Conservation (phyloP, 2,888 invertebrate species). For the Prostheceraeus crozeri region DNA sequence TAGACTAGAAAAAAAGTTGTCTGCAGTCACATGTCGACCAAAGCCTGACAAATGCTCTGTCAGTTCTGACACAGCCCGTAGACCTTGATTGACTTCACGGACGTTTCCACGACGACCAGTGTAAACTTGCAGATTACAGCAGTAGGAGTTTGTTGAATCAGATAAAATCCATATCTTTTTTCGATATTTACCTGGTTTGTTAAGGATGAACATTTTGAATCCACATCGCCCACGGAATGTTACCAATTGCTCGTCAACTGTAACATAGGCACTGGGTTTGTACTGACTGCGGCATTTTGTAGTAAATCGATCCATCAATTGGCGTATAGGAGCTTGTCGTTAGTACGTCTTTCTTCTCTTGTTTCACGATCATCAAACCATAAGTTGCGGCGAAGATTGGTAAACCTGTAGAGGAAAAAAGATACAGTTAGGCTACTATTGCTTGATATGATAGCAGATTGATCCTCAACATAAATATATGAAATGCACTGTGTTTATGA, state of each 20-base stretch:
- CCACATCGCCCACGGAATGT: not conserved
- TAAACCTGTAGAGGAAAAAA: not conserved
- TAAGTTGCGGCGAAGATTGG: slow-evolving; percentile 15
- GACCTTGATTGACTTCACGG: slow-evolving; percentile 10
- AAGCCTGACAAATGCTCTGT: slow-evolving; percentile 18
- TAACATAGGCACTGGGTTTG: slow-evolving; percentile 1
- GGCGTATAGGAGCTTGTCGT: slow-evolving; percentile 25
- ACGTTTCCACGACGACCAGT: slow-evolving; percentile 21
- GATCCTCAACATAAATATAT: no score
- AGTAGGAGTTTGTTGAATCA: not conserved
- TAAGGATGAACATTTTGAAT: slow-evolving; percentile 14
- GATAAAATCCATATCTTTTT: slow-evolving; percentile 15
- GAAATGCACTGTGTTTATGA: no score
- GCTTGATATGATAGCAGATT: no score
- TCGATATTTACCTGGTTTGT: slow-evolving; percentile 17
- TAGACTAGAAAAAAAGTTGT: slow-evolving; percentile 2
- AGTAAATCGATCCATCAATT: not conserved
- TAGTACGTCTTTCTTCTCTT: not conserved
- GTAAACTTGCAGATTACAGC: slow-evolving; percentile 26
- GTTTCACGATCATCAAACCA: slow-evolving; percentile 17
- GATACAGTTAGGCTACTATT: not conserved
- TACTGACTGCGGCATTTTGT: not conserved
- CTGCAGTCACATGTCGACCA: slow-evolving; percentile 24
- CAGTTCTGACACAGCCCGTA: slow-evolving; percentile 20
- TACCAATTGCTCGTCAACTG: slow-evolving; percentile 13